Conservation (phyloP, 2,113 vertebrate species). For the Entelurus aequoreus region DNA sequence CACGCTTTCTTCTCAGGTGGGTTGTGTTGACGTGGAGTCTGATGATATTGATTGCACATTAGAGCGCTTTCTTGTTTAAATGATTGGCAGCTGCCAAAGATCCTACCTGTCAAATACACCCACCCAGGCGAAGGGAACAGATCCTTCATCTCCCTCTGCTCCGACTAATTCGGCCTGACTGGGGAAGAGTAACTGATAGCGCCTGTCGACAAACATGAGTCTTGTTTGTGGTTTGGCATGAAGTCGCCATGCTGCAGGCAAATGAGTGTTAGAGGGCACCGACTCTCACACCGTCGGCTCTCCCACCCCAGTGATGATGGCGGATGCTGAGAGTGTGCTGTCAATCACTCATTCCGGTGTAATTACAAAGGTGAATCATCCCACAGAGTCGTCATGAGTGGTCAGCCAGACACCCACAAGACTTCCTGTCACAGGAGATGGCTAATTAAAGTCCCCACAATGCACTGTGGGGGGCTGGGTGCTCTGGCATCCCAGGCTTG, state of each 20-base stretch:
- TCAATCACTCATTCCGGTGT: constrained; percentile 68
- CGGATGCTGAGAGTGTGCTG: constrained; percentile 37
- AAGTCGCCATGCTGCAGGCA: constrained; percentile 6
- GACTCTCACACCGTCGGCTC: constrained; percentile 7
- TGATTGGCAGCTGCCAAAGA: constrained; percentile 64
- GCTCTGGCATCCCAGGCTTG: constrained; percentile 11
- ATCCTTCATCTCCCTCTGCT: constrained; percentile 44
- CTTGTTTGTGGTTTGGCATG: constrained; percentile 41
- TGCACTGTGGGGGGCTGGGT: constrained; percentile 9
- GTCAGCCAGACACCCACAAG: constrained; percentile 59
- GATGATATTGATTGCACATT: constrained; percentile 59
- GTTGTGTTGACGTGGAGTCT: constrained; percentile 31
- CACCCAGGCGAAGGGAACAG: constrained; percentile 49
- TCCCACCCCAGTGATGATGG: constrained; percentile 7
- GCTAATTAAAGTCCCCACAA: constrained; percentile 49
- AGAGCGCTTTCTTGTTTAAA: constrained; percentile 21
- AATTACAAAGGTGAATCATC: constrained; percentile 62
- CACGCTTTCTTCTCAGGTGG: constrained; percentile 41
- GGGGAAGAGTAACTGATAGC: constrained; percentile 39
- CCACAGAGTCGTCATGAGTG: constrained; percentile 66
- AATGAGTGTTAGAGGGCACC: constrained; percentile 3
- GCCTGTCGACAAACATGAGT: constrained; percentile 45
- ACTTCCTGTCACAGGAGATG: constrained; percentile 52
- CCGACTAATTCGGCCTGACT: constrained; percentile 53
- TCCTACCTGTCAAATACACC: constrained; percentile 35